phyloP scores from a whole-genome alignment of 2,888 invertebrate genomes.

The Lucinisca nassula region DNA sequence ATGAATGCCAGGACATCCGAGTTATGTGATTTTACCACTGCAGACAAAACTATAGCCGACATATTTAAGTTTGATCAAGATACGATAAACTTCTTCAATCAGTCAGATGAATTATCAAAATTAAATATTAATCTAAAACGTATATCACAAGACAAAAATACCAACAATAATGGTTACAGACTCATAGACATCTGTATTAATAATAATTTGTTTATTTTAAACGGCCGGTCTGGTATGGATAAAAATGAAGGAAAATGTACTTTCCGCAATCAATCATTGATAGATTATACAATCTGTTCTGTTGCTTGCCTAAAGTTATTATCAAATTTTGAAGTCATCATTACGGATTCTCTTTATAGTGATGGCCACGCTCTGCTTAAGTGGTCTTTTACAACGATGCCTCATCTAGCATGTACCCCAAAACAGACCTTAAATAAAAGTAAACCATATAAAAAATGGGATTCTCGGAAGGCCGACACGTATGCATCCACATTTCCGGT shows the following conservation, averaged over 20 bases:
- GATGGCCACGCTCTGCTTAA: background rate
- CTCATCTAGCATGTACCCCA: background rate
- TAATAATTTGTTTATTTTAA: background rate
- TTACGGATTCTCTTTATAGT: background rate
- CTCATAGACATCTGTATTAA: background rate
- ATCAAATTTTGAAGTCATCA: background rate
- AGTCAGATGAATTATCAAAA: background rate
- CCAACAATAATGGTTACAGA: background rate
- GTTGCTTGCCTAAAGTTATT: background rate
- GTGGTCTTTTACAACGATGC: background rate
- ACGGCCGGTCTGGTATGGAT: background rate
- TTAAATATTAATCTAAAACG: background rate
- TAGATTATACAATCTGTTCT: background rate
- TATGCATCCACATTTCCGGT: background rate
- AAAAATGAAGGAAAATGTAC: background rate
- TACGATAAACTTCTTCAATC: background rate
- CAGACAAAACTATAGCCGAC: background rate
- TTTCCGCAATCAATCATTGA: background rate
- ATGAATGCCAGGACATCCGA: background rate
- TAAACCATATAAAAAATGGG: background rate
- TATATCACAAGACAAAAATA: background rate
- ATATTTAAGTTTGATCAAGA: background rate
- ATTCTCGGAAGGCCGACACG: background rate
- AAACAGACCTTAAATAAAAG: background rate
- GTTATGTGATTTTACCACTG: background rate